Evolutionary conservation across 2,888 invertebrate species (phyloP).

Genomic region (Nemotelus pantherinus): DNA sequence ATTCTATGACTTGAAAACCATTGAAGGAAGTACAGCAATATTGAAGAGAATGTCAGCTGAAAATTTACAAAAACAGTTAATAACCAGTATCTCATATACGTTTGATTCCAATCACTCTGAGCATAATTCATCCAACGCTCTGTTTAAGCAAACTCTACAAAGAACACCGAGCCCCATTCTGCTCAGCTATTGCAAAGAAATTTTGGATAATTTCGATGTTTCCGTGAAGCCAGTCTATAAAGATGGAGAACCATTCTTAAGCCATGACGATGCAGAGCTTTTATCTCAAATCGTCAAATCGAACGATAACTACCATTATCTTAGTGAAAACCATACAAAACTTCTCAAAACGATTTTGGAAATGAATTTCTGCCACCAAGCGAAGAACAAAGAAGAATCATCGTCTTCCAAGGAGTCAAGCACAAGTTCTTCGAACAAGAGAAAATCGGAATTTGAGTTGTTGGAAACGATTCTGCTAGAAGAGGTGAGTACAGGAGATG

Average conservation of each 20-base stretch:
- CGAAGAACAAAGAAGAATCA: neutral
- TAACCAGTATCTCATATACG: too few relatives aligned
- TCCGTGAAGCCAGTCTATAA: neutral
- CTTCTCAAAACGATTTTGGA: constrained; percentile 1
- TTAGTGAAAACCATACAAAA: neutral
- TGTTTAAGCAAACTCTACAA: too few relatives aligned
- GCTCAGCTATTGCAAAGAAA: constrained; percentile 6
- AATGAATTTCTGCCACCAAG: neutral
- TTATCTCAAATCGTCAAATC: constrained; percentile 1
- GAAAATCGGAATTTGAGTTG: neutral
- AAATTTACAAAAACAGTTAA: too few relatives aligned
- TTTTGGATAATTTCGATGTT: neutral
- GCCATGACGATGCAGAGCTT: neutral
- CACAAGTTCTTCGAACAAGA: neutral
- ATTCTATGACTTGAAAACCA: too few relatives aligned
- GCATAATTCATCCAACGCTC: too few relatives aligned
- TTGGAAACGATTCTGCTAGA: neutral
- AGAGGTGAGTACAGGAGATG: neutral
- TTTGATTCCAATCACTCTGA: too few relatives aligned
- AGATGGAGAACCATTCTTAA: neutral
- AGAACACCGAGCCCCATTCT: neutral
- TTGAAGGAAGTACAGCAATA: too few relatives aligned
- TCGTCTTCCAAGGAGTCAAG: neutral
- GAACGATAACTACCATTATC: neutral
- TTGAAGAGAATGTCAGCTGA: too few relatives aligned